Conservation (phyloP, 1,140 invertebrate species). For the Venturia canescens region DNA sequence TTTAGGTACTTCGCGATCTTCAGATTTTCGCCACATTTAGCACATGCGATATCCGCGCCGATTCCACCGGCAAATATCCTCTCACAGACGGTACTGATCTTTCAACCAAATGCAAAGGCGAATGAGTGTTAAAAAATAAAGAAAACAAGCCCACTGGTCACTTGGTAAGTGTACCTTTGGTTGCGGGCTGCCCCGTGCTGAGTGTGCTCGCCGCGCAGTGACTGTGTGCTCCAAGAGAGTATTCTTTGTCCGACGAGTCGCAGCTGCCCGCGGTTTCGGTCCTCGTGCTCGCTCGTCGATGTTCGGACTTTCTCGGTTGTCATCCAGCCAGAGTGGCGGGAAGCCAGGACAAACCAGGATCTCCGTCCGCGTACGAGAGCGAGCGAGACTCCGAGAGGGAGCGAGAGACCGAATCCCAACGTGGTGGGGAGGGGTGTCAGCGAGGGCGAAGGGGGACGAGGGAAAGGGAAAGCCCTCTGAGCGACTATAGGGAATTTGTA, state of each 20-base stretch:
- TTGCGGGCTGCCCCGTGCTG: constrained; percentile 75
- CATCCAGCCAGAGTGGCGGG: constrained; percentile 74
- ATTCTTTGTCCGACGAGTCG: constrained; percentile 74
- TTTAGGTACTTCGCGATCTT: too few relatives aligned
- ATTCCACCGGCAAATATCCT: too few relatives aligned
- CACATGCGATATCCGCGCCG: too few relatives aligned
- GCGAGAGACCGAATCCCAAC: not conserved
- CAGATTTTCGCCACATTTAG: too few relatives aligned
- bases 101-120: not conserved
- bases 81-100: too few relatives aligned
- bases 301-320: constrained; percentile 69
- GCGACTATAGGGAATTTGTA: constrained; percentile 26
- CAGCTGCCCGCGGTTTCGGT: constrained; percentile 74
- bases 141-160: constrained; percentile 21
- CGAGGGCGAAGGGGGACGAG: constrained; percentile 45
- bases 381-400: constrained; percentile 61
- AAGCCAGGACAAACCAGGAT: constrained; percentile 73
- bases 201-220: constrained; percentile 74
- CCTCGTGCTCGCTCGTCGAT: constrained; percentile 60
- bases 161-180: constrained; percentile 71
- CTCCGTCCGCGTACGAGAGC: constrained; percentile 40
- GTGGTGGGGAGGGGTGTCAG: constrained; percentile 45
- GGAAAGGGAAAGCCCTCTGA: constrained; percentile 52
- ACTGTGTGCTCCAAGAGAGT: constrained; percentile 73
- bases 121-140: constrained; percentile 17